Percentiles rank a stretch among this genome's conserved stretches.
phyloP scores from a whole-genome alignment of 2,113 vertebrate species.

The Struthio camelus region DNA sequence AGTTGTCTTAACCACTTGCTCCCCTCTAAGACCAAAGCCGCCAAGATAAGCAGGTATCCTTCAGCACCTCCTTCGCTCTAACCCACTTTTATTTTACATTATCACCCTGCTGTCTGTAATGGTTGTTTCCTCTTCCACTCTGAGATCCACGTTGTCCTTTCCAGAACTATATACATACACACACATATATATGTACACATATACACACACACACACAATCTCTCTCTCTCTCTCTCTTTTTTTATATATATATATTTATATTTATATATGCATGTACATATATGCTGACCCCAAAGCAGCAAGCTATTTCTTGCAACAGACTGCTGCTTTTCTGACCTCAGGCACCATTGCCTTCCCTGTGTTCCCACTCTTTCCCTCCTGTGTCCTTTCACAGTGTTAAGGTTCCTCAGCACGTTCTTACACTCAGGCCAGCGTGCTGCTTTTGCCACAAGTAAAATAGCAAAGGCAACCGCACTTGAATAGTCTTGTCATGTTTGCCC shows the following conservation, averaged over 20 bases:
- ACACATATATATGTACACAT: too few species aligned
- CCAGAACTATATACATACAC: not conserved
- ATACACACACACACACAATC: too few species aligned
- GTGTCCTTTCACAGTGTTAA: not conserved
- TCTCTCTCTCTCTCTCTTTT: too few species aligned
- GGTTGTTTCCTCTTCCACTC: not conserved
- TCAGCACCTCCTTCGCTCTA: not conserved
- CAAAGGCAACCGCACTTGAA: not conserved
- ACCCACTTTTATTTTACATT: not conserved
- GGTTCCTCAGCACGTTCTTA: not conserved
- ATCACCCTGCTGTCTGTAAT: not conserved
- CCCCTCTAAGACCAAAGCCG: not conserved
- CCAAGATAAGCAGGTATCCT: not conserved
- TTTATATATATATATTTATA: too few species aligned
- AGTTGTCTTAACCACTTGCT: not conserved
- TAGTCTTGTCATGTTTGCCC: not conserved
- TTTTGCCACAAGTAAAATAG: not conserved
- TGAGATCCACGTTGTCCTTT: not conserved
- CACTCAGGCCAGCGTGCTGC: not conserved
- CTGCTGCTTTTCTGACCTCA: not conserved
- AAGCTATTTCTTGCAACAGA: not conserved
- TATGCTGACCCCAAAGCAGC: not conserved
- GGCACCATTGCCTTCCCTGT: not conserved
- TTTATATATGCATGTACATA: too few species aligned
- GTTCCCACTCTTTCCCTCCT: not conserved